These are phyloP conservation scores for Antechinus stuartii DNA, from an alignment of 2,113 vertebrate species.

Conservation along the genomic window DNA sequence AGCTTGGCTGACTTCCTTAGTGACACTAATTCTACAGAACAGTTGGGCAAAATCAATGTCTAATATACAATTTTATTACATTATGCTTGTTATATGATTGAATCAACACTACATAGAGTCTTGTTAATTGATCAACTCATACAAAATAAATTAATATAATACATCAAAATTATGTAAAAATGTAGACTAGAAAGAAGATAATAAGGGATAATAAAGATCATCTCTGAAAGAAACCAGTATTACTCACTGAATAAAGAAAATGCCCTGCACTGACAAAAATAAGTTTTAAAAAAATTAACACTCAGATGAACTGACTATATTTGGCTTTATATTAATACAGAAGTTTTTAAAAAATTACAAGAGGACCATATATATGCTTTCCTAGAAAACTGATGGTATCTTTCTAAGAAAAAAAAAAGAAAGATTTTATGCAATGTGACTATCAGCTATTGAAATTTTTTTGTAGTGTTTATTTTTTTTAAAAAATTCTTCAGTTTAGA, in stretches of 20 bases:
- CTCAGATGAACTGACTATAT: conserved; percentile 6
- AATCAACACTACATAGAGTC: conserved; percentile 82
- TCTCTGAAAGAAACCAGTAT: conserved; percentile 29
- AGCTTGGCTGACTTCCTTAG: conserved; percentile 83
- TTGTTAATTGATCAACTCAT: conserved; percentile 86
- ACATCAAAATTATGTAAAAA: conserved; percentile 79
- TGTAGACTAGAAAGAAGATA: conserved; percentile 64
- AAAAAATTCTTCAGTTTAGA: neutral
- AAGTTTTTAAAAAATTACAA: neutral
- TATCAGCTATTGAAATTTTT: neutral
- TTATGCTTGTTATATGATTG: conserved; percentile 85
- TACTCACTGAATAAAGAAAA: conserved; percentile 37
- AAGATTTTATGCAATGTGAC: neutral
- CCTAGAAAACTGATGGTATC: neutral
- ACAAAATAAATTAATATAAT: conserved; percentile 82
- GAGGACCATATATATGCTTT: neutral
- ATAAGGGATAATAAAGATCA: conserved; percentile 33
- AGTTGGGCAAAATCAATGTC: conserved; percentile 86
- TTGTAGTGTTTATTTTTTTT: neutral
- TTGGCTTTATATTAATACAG: neutral
- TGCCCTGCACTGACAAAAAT: conserved; percentile 28
- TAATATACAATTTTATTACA: conserved; percentile 85
- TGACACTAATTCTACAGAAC: conserved; percentile 83
- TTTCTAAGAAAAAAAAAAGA: neutral
- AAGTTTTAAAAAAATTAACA: conserved; percentile 41